Evolutionary conservation across 2,797 vertebrate species (phyloP), one percentile per base, ranked within the genome.

Genomic region (Cuculus canorus): DNA sequence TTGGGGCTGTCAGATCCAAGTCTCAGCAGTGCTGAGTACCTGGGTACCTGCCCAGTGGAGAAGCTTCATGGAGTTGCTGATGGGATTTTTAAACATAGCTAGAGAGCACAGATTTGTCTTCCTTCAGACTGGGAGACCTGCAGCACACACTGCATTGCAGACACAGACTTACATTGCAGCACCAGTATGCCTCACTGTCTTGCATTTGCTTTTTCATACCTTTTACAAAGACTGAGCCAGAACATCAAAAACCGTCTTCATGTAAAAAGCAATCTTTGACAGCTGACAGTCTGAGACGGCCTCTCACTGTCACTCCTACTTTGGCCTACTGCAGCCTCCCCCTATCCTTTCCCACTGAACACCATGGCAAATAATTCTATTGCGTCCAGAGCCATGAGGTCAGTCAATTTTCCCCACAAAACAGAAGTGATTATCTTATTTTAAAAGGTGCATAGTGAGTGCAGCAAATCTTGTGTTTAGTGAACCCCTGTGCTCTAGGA

Each of bases 91-190:
- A 88, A 94, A 41, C 56, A 19, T 35, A 80, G 73, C 35, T 25
- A n/a, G 27, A 82, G 68, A 88, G 68, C 43, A 47, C 7, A n/a
- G 54, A 16, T 56, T 68, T 54, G 33, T 48, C 65, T 81, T 35
- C 27, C 53, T 60, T 75, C 60, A 9, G 13, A 5, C 28, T 10
- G 52, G 32, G 25, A 90, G 53, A 53, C 41, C 81, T 82, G 75
- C 84, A 68, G 61, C 77, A 50, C 1, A 1, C 14, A 7, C 93
- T 94, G 91, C 94, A 91, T 69, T 94, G 93, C 94, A 91, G 94
- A 33, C 91, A 52, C 32, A 24, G 37, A 53, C 16, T 5, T 64
- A 56, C 14, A 6, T 3, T 68, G 78, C 89, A 79, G 70, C 27
- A 30, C 61, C 54, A 28, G 4, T n/a, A 10, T 11, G 37, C 59